Conservation (phyloP, 1,140 invertebrate genomes). For the Papilio machaon region DNA sequence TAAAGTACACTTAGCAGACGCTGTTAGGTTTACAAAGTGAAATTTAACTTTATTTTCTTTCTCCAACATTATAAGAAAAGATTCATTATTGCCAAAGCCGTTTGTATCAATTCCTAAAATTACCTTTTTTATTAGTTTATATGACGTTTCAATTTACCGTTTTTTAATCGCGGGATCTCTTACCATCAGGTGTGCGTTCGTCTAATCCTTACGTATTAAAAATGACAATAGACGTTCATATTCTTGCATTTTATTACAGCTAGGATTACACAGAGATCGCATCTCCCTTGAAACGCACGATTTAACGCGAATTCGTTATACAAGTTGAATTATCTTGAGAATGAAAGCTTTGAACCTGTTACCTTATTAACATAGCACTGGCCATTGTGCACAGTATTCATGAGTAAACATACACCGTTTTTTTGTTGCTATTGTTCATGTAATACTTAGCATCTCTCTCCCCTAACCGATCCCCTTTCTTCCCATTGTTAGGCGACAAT, state of each 20-base stretch:
- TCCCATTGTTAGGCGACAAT: conserved; percentile 62
- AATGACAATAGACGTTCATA: background rate
- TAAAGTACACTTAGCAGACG: too few species aligned
- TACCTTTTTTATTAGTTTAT: background rate
- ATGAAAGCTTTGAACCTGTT: conserved; percentile 75
- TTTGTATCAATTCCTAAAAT: background rate
- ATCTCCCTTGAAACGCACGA: conserved; percentile 70
- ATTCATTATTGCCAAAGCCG: background rate
- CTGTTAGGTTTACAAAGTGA: background rate
- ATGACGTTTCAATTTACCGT: background rate
- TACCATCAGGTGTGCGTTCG: background rate
- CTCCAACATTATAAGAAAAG: background rate
- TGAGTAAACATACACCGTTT: conserved; percentile 78
- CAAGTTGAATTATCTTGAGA: conserved; percentile 77
- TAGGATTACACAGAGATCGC: conserved; percentile 65
- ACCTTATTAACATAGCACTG: conserved; percentile 73
- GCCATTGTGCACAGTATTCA: conserved; percentile 77
- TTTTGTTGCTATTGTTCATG: conserved; percentile 76
- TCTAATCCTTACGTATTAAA: conserved; percentile 21
- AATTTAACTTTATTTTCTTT: background rate
- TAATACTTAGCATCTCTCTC: conserved; percentile 78
- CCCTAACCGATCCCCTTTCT: conserved; percentile 71
- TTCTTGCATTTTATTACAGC: conserved; percentile 25
- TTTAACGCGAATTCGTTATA: conserved; percentile 81
- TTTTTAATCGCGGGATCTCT: background rate